phyloP scores from a whole-genome alignment of 2,888 invertebrate species.

The Drosophila flavopinicola region DNA sequence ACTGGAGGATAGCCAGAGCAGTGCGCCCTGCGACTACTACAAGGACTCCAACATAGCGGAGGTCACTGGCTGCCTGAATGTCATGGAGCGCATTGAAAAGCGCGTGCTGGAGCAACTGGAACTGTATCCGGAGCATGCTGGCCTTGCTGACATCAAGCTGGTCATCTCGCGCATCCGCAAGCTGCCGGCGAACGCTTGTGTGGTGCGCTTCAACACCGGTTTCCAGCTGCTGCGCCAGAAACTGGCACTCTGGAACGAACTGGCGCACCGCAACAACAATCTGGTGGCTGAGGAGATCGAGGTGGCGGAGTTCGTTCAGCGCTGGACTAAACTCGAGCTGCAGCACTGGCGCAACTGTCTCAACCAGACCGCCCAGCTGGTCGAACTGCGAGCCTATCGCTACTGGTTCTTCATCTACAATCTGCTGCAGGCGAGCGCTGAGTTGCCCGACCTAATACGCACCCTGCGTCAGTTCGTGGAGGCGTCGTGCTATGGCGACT shows the following conservation, averaged over 20 bases:
- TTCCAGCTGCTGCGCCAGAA: slow-evolving; percentile 94
- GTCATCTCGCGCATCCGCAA: slow-evolving; percentile 87
- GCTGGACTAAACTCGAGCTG: slow-evolving; percentile 96
- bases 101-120: slow-evolving; percentile 88
- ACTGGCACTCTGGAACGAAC: slow-evolving; percentile 95
- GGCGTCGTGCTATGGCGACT: slow-evolving; percentile 93
- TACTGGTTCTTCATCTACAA: slow-evolving; percentile 96
- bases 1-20: slow-evolving; percentile 26
- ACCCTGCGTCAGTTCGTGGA: slow-evolving; percentile 93
- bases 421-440: slow-evolving; percentile 85
- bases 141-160: slow-evolving; percentile 88
- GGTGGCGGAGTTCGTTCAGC: slow-evolving; percentile 92
- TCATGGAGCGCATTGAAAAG: slow-evolving; percentile 88
- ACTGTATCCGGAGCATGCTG: slow-evolving; percentile 96
- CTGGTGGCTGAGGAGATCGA: slow-evolving; percentile 89
- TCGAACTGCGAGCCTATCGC: slow-evolving; percentile 89
- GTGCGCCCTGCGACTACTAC: slow-evolving; percentile 89
- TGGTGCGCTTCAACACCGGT: slow-evolving; percentile 95
- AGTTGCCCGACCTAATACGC: slow-evolving; percentile 83
- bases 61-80: slow-evolving; percentile 89
- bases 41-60: slow-evolving; percentile 92
- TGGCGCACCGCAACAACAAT: slow-evolving; percentile 94
- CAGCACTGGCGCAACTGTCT: slow-evolving; percentile 94
- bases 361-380: slow-evolving; percentile 87
- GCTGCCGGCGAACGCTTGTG: slow-evolving; percentile 91